Percentiles rank a stretch among this genome's conserved stretches.
Evolutionary conservation across 2,888 invertebrate genomes (phyloP).

Genomic region (Morinoia aosen): DNA sequence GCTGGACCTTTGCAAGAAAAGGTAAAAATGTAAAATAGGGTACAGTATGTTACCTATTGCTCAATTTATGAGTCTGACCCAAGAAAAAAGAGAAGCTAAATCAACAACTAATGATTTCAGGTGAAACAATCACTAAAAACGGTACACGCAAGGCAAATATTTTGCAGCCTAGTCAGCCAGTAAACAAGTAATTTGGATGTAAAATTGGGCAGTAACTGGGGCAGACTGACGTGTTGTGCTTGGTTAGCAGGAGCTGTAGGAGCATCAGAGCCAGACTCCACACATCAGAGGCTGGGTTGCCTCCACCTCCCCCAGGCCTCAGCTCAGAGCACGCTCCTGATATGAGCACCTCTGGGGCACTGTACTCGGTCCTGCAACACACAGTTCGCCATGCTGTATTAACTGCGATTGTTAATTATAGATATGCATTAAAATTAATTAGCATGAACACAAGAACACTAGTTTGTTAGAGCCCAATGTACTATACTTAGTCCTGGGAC

Average conservation of each 20-base stretch:
- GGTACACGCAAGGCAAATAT: too few relatives aligned
- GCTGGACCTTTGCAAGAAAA: too few relatives aligned
- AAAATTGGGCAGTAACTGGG: neutral
- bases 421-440: neutral
- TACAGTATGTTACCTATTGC: too few relatives aligned
- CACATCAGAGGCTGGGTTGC: slow-evolving; percentile 85
- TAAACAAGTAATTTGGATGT: too few relatives aligned
- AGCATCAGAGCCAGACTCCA: slow-evolving; percentile 96
- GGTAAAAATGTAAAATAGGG: too few relatives aligned
- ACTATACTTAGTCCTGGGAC: neutral
- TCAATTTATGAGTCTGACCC: too few relatives aligned
- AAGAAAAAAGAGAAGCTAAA: too few relatives aligned
- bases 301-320: slow-evolving; percentile 25
- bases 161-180: too few relatives aligned
- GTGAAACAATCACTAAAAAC: too few relatives aligned
- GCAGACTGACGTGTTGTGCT: neutral
- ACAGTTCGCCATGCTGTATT: neutral
- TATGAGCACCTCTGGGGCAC: slow-evolving; percentile 38
- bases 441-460: neutral
- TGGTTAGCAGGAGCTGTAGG: slow-evolving; percentile 80
- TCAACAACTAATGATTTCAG: too few relatives aligned
- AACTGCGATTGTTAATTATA: neutral
- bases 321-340: slow-evolving; percentile 8
- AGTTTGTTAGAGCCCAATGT: neutral
- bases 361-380: neutral